Evolutionary conservation across 2,113 vertebrate species (phyloP).

Genomic region (Aix galericulata): DNA sequence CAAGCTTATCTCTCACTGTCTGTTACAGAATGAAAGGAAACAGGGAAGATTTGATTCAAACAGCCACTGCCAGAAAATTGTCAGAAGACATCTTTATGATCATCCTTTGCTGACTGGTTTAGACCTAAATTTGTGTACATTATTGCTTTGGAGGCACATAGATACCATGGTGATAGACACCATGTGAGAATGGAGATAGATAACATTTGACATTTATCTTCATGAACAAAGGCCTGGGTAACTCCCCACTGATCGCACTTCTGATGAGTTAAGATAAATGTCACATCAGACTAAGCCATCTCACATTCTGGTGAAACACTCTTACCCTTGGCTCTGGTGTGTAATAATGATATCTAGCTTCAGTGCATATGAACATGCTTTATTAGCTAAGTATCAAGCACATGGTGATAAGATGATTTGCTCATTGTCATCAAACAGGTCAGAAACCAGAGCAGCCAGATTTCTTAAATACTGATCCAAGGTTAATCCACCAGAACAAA

Average conservation of each 20-base stretch:
- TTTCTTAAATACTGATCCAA: not conserved
- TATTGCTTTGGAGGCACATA: conserved; percentile 33
- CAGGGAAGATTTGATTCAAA: not conserved
- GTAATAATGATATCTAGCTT: not conserved
- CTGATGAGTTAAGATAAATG: conserved; percentile 56
- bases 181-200: conserved; percentile 43
- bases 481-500: not conserved
- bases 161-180: conserved; percentile 39
- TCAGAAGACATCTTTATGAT: not conserved
- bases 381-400: not conserved
- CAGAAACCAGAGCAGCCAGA: not conserved
- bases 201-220: conserved; percentile 67
- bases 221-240: conserved; percentile 41
- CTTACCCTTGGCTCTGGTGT: conserved; percentile 4
- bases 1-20: conserved; percentile 6
- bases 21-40: conserved; percentile 18
- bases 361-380: conserved; percentile 10
- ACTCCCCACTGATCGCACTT: conserved; percentile 52
- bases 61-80: conserved; percentile 38
- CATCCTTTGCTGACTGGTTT: conserved; percentile 28
- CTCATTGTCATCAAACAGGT: not conserved
- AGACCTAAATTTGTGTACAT: conserved; percentile 19
- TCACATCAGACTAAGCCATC: conserved; percentile 53
- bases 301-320: not conserved
- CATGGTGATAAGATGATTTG: not conserved